Conservation (phyloP, 2,797 vertebrate genomes). For the Esox masquinongy region DNA sequence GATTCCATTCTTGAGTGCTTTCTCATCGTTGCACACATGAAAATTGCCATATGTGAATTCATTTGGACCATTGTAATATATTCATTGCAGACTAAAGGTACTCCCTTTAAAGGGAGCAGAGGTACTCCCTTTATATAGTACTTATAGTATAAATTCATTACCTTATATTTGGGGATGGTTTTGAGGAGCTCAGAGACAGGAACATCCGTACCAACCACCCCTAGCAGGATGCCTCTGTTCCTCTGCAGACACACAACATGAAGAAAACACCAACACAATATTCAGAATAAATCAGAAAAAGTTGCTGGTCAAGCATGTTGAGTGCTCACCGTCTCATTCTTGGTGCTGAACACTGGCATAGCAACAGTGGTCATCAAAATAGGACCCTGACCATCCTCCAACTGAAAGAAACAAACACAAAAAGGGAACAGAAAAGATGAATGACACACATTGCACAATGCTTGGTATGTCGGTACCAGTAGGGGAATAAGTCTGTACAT, state of each 20-base stretch:
- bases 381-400: constrained; percentile 87
- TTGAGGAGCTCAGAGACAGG: constrained; percentile 97
- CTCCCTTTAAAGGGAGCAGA: not conserved
- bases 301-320: not conserved
- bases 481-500: no score
- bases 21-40: not conserved
- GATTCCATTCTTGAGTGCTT: not conserved
- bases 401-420: constrained; percentile 61
- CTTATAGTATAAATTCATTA: constrained; percentile 49
- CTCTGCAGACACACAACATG: constrained; percentile 77
- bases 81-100: not conserved
- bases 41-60: not conserved
- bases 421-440: not conserved
- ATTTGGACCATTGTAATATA: not conserved
- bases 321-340: constrained; percentile 95
- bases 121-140: no score
- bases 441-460: no score
- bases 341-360: constrained; percentile 98
- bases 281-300: not conserved
- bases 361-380: constrained; percentile 98
- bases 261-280: not conserved
- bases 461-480: no score
- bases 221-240: constrained; percentile 92
- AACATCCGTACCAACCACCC: constrained; percentile 97
- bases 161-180: constrained; percentile 97